phyloP scores from a whole-genome alignment of 2,113 vertebrate genomes.

The Serilophus lunatus region DNA sequence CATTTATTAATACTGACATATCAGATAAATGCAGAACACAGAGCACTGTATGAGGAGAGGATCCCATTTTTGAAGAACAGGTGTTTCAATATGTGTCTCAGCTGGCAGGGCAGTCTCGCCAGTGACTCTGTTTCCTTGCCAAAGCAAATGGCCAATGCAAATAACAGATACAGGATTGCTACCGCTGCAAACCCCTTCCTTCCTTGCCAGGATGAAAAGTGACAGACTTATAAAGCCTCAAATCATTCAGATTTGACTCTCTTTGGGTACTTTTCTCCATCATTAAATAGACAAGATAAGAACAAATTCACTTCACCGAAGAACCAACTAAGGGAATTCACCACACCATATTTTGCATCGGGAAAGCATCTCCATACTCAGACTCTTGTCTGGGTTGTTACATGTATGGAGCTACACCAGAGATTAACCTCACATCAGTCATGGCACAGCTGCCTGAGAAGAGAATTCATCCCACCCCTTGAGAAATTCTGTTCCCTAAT shows the following conservation, averaged over 20 bases:
- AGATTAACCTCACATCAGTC: no score
- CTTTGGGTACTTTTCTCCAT: not conserved
- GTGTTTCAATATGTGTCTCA: not conserved
- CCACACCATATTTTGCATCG: fast-evolving
- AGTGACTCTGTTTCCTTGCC: not conserved
- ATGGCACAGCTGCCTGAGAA: no score
- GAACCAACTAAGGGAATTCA: not conserved
- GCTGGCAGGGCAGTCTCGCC: not conserved
- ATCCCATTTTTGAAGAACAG: not conserved
- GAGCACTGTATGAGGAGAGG: not conserved
- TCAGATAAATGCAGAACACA: not conserved
- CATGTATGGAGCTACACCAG: not conserved
- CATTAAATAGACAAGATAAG: not conserved
- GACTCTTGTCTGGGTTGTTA: fast-evolving
- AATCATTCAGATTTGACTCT: not conserved
- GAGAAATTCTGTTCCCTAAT: no score
- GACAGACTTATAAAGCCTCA: not conserved
- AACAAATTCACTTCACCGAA: not conserved
- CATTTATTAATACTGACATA: not conserved
- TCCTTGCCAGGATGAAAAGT: not conserved
- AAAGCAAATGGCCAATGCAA: fast-evolving
- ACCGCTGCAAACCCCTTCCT: not conserved
- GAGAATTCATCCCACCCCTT: no score
- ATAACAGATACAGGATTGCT: not conserved
- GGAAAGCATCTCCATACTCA: not conserved